Percentiles rank a stretch among this genome's conserved stretches.
Evolutionary conservation across 2,797 vertebrate species (phyloP).

Genomic region (Neomorphus geoffroyi): DNA sequence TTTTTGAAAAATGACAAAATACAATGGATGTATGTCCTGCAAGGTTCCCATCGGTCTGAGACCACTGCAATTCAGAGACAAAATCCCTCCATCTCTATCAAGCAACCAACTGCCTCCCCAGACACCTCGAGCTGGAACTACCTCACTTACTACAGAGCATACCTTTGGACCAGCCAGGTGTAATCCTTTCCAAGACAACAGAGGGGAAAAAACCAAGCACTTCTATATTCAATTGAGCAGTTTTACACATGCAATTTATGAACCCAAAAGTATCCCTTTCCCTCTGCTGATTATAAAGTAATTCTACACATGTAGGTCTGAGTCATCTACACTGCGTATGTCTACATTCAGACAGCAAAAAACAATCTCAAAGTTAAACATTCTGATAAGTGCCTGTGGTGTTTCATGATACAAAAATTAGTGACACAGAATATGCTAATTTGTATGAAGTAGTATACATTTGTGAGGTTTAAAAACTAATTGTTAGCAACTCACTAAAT

Average conservation of each 20-base stretch:
- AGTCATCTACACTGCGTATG: neutral
- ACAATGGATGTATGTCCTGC: neutral
- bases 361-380: accelerated
- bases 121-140: neutral
- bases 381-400: accelerated
- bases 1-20: neutral
- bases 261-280: neutral
- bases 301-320: neutral
- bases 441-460: neutral
- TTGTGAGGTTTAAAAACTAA: neutral
- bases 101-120: neutral
- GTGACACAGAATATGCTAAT: neutral
- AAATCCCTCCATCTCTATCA: neutral
- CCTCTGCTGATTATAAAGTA: neutral
- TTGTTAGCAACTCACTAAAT: neutral
- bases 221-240: neutral
- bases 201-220: neutral
- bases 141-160: neutral
- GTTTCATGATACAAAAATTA: neutral
- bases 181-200: neutral
- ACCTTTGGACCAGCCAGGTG: neutral
- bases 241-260: neutral
- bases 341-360: neutral
- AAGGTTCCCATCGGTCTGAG: neutral
- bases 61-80: neutral